These are phyloP conservation scores for Drosophila bocki DNA, from an alignment of 1,140 invertebrate genomes.

Conservation along the genomic window DNA sequence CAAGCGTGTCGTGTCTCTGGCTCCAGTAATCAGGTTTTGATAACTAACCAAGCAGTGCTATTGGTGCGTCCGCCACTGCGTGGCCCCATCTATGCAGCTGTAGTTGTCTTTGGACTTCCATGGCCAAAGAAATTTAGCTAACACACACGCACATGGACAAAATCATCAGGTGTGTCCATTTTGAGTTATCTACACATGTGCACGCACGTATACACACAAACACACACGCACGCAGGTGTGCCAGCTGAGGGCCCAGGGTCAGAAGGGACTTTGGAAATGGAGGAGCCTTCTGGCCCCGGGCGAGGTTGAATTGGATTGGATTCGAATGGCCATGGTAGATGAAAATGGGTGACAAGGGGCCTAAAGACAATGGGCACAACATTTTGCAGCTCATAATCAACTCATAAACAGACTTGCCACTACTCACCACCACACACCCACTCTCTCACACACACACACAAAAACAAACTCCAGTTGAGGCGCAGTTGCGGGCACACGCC, in stretches of 20 bases:
- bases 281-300: neutral
- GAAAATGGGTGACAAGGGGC: neutral
- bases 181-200: constrained; percentile 42
- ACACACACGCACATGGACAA: constrained; percentile 9
- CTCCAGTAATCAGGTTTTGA: neutral
- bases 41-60: constrained; percentile 1
- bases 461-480: constrained; percentile 33
- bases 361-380: constrained; percentile 13
- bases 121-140: constrained; percentile 19
- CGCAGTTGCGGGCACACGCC: constrained; percentile 48
- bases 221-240: neutral
- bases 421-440: constrained; percentile 3
- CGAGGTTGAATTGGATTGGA: neutral
- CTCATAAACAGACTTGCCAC: constrained; percentile 47
- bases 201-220: constrained; percentile 6
- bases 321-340: constrained; percentile 1
- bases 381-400: constrained; percentile 44
- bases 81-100: neutral
- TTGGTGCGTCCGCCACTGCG: neutral
- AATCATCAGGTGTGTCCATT: constrained; percentile 52
- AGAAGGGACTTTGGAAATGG: neutral
- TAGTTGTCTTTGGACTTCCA: constrained; percentile 7
- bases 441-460: neutral
- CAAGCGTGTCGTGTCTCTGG: neutral
- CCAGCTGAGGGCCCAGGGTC: constrained; percentile 16